Evolutionary conservation across 2,113 vertebrate species (phyloP).

Genomic region (Strix uralensis): DNA sequence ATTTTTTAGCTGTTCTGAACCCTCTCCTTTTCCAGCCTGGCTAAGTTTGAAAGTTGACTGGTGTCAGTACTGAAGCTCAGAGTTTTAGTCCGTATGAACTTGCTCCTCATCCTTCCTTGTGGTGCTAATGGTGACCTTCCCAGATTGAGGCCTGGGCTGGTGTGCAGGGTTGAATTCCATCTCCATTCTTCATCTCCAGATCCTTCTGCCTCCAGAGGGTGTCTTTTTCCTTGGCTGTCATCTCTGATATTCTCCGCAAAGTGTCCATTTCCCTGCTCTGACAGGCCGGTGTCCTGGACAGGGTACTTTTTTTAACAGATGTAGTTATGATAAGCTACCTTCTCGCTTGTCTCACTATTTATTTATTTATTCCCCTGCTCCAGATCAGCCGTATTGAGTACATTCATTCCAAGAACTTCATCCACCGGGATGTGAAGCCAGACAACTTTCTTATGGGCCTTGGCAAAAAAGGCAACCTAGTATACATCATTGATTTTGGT

Average conservation of each 20-base stretch:
- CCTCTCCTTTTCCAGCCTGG: neutral
- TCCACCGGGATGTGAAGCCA: constrained; percentile 95
- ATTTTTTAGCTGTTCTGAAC: neutral
- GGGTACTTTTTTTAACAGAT: neutral
- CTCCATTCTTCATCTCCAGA: neutral
- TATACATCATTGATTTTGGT: constrained; percentile 98
- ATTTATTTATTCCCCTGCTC: neutral
- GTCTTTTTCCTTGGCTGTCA: neutral
- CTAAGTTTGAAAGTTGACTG: neutral
- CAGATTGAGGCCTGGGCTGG: neutral
- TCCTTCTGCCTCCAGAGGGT: neutral
- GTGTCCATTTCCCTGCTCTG: neutral
- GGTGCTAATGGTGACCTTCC: neutral
- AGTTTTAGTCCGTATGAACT: neutral
- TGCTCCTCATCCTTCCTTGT: neutral
- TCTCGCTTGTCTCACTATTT: neutral
- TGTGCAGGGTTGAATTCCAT: neutral
- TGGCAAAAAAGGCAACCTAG: constrained; percentile 95
- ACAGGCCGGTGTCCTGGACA: neutral
- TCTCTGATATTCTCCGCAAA: neutral
- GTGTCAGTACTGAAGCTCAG: neutral
- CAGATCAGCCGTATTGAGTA: constrained; percentile 98
- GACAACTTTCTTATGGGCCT: constrained; percentile 98
- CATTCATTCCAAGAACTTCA: constrained; percentile 99
- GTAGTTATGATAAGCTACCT: neutral